These are phyloP conservation scores for Platichthys stellatus DNA, from an alignment of 2,113 vertebrate genomes.

Conservation along the genomic window DNA sequence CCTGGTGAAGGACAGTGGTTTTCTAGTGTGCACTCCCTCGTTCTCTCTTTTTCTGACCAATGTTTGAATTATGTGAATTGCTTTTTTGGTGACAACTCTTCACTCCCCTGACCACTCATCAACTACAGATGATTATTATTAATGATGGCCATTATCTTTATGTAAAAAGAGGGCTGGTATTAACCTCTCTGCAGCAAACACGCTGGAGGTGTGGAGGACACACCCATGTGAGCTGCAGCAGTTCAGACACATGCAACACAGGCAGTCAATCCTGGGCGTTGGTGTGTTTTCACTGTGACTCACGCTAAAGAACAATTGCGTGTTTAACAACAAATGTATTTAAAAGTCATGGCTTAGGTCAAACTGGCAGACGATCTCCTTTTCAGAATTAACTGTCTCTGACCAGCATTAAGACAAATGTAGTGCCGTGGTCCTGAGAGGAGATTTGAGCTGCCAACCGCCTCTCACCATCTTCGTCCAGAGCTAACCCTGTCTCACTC, in stretches of 20 bases:
- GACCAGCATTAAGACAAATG: not conserved
- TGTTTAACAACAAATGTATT: not conserved
- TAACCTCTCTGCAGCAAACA: not conserved
- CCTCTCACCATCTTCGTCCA: conserved; percentile 49
- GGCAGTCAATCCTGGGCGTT: not conserved
- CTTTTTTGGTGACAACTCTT: conserved; percentile 2
- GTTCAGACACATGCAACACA: not conserved
- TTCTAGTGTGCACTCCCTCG: too few species aligned
- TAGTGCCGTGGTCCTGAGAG: fast-evolving
- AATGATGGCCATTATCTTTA: not conserved
- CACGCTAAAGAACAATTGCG: not conserved
- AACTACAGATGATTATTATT: not conserved
- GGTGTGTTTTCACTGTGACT: not conserved
- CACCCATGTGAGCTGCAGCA: not conserved
- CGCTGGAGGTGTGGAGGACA: not conserved
- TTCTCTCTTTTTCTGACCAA: too few species aligned
- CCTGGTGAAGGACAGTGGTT: too few species aligned
- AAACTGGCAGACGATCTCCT: not conserved
- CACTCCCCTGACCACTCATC: not conserved
- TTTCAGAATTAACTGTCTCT: not conserved
- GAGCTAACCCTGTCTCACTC: conserved; percentile 40
- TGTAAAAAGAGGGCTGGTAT: not conserved
- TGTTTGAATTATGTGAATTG: too few species aligned
- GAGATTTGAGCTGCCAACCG: conserved; percentile 15
- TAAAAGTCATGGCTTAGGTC: not conserved